Percentiles rank a stretch among this genome's conserved stretches.
These are phyloP conservation scores for Thalpophila matura DNA, from an alignment of 2,888 invertebrate species.

Conservation along the genomic window DNA sequence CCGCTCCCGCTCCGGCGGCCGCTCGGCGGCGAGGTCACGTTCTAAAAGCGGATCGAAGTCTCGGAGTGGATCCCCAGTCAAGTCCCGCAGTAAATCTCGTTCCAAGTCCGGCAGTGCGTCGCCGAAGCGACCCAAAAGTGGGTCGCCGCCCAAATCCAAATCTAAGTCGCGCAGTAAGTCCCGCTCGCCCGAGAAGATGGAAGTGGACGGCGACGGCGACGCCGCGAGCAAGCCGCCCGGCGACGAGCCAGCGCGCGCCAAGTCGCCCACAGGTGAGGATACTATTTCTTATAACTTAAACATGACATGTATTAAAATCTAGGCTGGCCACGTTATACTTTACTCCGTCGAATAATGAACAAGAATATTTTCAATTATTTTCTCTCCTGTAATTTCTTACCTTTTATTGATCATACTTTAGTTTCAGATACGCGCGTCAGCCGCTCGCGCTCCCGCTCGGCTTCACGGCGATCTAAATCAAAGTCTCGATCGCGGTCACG, in stretches of 20 bases:
- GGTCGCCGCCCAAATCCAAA: conserved; percentile 23
- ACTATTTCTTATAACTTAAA: too few relatives aligned
- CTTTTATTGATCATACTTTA: not conserved
- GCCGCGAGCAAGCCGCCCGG: conserved; percentile 51
- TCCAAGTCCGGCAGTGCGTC: conserved; percentile 38
- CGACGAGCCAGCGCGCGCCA: conserved; percentile 57
- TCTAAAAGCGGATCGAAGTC: conserved; percentile 63
- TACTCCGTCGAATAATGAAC: too few relatives aligned
- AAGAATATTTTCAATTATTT: too few relatives aligned
- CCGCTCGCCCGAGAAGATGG: conserved; percentile 68
- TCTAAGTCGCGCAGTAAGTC: conserved; percentile 55
- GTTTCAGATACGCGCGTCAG: conserved; percentile 63
- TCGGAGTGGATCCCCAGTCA: conserved; percentile 65
- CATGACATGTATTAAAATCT: too few relatives aligned
- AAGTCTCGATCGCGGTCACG: conserved; percentile 58
- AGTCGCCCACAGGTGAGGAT: conserved; percentile 61
- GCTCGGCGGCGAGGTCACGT: conserved; percentile 27
- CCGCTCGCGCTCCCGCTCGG: conserved; percentile 70
- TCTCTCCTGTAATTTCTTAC: not conserved
- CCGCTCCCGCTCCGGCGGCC: conserved; percentile 15
- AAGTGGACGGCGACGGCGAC: conserved; percentile 60
- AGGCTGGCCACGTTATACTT: too few relatives aligned
- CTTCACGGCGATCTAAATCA: conserved; percentile 63
- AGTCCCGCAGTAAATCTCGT: conserved; percentile 68
- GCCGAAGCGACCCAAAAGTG: conserved; percentile 25